Conservation (phyloP, 2,113 vertebrate genomes). For the Neomonachus schauinslandi region DNA sequence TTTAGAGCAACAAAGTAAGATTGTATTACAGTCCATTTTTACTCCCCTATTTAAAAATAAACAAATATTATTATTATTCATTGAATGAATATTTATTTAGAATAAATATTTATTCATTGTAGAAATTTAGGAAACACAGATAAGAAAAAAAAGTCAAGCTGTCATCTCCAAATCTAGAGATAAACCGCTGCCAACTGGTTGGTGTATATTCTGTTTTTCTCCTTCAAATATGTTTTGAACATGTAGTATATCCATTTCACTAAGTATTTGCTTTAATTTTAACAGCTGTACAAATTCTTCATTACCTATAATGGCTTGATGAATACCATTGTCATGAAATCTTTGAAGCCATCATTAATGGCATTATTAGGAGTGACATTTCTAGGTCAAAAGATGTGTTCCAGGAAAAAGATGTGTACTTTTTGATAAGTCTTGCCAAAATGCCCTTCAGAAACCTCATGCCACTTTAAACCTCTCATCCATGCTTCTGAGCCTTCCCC, state of each 20-base stretch:
- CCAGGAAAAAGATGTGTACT: neutral
- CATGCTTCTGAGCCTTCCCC: neutral
- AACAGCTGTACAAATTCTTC: neutral
- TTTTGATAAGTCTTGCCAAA: neutral
- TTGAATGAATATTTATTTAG: no score
- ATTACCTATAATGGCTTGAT: neutral
- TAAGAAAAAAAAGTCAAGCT: neutral
- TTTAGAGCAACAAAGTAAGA: slow-evolving; percentile 5
- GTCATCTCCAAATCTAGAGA: neutral
- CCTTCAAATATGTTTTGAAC: neutral
- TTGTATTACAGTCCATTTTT: neutral
- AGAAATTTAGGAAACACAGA: neutral
- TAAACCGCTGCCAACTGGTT: neutral
- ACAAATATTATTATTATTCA: no score
- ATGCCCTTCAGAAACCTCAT: neutral
- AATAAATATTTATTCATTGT: neutral
- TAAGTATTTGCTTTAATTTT: slow-evolving; percentile 16
- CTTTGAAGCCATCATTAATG: neutral
- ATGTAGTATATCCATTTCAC: neutral
- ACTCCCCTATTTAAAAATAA: neutral
- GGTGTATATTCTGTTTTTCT: neutral
- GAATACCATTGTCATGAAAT: neutral
- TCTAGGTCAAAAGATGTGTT: neutral
- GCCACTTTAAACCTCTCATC: neutral
- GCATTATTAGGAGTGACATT: neutral